Percentiles rank a stretch among this genome's conserved stretches.
These are phyloP conservation scores for Idris sp. DNA, from an alignment of 1,140 invertebrate species.

Conservation along the genomic window DNA sequence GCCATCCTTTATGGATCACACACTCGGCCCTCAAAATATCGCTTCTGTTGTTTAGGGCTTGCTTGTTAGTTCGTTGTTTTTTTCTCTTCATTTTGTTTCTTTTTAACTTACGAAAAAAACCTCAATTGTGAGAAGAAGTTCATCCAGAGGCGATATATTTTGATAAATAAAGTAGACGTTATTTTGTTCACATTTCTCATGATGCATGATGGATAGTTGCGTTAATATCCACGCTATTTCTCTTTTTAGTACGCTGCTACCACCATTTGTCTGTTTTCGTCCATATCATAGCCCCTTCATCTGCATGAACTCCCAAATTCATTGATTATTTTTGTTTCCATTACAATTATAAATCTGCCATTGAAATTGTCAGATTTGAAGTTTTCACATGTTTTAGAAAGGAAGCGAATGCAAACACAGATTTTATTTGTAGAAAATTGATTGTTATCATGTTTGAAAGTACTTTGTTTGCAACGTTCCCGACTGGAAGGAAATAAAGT, in stretches of 20 bases:
- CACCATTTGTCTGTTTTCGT: slow-evolving; percentile 13
- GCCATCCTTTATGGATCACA: slow-evolving; percentile 28
- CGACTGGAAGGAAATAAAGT: slow-evolving; percentile 45
- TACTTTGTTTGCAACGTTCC: slow-evolving; percentile 37
- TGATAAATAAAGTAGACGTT: slow-evolving; percentile 44
- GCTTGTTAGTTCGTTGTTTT: slow-evolving; percentile 48
- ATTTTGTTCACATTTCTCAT: slow-evolving; percentile 35
- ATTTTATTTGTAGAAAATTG: not conserved
- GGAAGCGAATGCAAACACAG: slow-evolving; percentile 20
- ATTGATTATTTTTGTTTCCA: slow-evolving; percentile 31
- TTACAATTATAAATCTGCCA: slow-evolving; percentile 49
- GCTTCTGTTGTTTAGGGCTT: slow-evolving; percentile 48
- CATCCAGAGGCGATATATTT: slow-evolving; percentile 21
- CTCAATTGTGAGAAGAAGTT: slow-evolving; percentile 34
- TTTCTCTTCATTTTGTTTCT: slow-evolving; percentile 21
- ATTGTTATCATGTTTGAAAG: not conserved
- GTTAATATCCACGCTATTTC: slow-evolving; percentile 50
- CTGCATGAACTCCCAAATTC: slow-evolving; percentile 20
- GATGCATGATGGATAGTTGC: slow-evolving; percentile 64
- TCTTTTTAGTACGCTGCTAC: slow-evolving; percentile 22
- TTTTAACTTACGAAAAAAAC: slow-evolving; percentile 5
- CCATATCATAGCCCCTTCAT: slow-evolving; percentile 28
- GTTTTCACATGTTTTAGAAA: slow-evolving; percentile 4
- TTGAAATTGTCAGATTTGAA: too few species aligned
- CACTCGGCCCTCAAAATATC: slow-evolving; percentile 36